These are phyloP conservation scores for Pheosia gnoma DNA, from an alignment of 2,888 invertebrate species.

Conservation along the genomic window DNA sequence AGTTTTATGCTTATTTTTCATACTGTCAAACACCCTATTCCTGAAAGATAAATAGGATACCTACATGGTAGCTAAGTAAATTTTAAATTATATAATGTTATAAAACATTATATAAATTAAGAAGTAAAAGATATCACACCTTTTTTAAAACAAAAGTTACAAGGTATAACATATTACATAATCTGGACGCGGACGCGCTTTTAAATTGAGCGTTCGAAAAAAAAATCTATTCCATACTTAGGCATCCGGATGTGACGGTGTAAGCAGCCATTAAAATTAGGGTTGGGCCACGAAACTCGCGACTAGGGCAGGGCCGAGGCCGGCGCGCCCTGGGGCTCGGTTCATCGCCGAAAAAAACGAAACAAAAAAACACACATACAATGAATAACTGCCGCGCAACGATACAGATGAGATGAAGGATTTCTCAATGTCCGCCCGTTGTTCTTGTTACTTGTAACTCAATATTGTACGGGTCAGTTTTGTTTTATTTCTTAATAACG, in stretches of 20 bases:
- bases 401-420: slow-evolving; percentile 79
- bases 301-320: slow-evolving; percentile 77
- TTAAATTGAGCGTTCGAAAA: slow-evolving; percentile 12
- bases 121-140: too few species aligned
- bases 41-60: background rate
- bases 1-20: too few species aligned
- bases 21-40: background rate
- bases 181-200: background rate
- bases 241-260: slow-evolving; percentile 74
- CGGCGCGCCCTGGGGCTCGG: slow-evolving; percentile 66
- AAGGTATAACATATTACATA: too few species aligned
- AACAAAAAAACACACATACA: slow-evolving; percentile 61
- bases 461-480: slow-evolving; percentile 61
- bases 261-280: slow-evolving; percentile 84
- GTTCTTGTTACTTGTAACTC: slow-evolving; percentile 75
- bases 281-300: slow-evolving; percentile 78
- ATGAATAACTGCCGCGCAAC: slow-evolving; percentile 72
- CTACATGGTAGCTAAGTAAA: background rate
- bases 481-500: slow-evolving; percentile 49
- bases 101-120: too few species aligned
- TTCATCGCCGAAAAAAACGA: slow-evolving; percentile 61
- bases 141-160: too few species aligned
- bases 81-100: background rate
- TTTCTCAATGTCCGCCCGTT: slow-evolving; percentile 76
- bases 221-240: slow-evolving; percentile 65